These are phyloP conservation scores for Mallotus villosus DNA, from an alignment of 2,797 vertebrate genomes.

Conservation along the genomic window DNA sequence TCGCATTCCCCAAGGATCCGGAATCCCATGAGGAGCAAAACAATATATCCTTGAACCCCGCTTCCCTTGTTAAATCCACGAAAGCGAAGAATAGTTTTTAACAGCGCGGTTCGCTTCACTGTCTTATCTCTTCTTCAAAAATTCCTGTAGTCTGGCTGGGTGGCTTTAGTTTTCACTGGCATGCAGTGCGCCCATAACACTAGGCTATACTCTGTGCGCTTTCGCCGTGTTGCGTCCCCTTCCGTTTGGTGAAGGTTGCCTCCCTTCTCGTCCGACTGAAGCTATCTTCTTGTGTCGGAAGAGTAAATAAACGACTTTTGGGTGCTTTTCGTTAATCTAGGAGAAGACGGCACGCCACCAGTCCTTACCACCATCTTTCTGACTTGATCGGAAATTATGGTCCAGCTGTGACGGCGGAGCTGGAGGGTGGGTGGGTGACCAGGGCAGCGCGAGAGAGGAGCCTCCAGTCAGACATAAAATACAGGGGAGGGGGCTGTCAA, in stretches of 20 bases:
- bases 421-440: slow-evolving; percentile 32
- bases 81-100: slow-evolving; percentile 7
- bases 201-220: slow-evolving; percentile 54
- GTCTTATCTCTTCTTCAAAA: slow-evolving; percentile 32
- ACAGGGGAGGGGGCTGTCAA: slow-evolving; percentile 16
- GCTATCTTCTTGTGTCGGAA: slow-evolving; percentile 39
- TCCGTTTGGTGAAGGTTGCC: slow-evolving; percentile 64
- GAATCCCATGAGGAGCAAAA: slow-evolving; percentile 45
- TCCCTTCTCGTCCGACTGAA: slow-evolving; percentile 45
- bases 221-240: slow-evolving; percentile 63
- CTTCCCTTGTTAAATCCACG: slow-evolving; percentile 36
- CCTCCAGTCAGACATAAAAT: slow-evolving; percentile 48
- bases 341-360: slow-evolving; percentile 34
- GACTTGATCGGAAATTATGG: slow-evolving; percentile 66
- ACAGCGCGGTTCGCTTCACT: slow-evolving; percentile 20
- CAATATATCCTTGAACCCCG: slow-evolving; percentile 24
- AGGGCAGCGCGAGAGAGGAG: slow-evolving; percentile 22
- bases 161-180: slow-evolving; percentile 55
- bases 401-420: slow-evolving; percentile 66
- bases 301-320: slow-evolving; percentile 18
- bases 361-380: slow-evolving; percentile 67
- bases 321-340: slow-evolving; percentile 42
- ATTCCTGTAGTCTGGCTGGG: slow-evolving; percentile 42
- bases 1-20: slow-evolving; percentile 47
- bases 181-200: slow-evolving; percentile 60